Evolutionary conservation across 2,888 invertebrate genomes (phyloP).

Genomic region (Uropetala carovei): DNA sequence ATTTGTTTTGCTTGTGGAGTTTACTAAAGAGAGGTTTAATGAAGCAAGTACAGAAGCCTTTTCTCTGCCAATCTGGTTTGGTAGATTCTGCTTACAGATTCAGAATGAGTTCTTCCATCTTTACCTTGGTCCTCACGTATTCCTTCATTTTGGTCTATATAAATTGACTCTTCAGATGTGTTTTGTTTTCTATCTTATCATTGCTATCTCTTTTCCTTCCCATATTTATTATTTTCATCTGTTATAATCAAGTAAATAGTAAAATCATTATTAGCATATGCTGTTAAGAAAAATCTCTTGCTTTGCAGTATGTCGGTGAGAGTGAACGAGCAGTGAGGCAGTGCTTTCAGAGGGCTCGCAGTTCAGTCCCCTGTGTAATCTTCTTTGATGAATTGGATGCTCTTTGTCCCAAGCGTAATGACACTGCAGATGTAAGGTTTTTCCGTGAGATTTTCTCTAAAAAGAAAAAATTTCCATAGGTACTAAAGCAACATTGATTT

Average conservation of each 20-base stretch:
- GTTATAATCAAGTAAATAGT: slow-evolving; percentile 12
- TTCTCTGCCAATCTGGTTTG: too few relatives aligned
- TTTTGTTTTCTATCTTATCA: not conserved
- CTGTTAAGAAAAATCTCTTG: slow-evolving; percentile 67
- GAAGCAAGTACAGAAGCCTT: too few relatives aligned
- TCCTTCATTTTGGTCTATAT: not conserved
- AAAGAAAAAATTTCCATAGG: not conserved
- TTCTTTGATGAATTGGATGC: slow-evolving; percentile 99
- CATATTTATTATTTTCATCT: not conserved
- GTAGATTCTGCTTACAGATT: not conserved
- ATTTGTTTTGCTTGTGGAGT: too few relatives aligned
- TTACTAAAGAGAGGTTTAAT: too few relatives aligned
- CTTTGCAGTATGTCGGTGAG: slow-evolving; percentile 94
- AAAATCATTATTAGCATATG: not conserved
- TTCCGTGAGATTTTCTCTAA: not conserved
- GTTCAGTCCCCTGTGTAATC: slow-evolving; percentile 98
- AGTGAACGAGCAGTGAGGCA: slow-evolving; percentile 98
- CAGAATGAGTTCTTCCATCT: not conserved
- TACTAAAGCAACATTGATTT: slow-evolving; percentile 40
- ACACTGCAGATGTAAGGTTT: slow-evolving; percentile 80
- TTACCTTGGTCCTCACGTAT: not conserved
- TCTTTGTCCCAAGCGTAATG: slow-evolving; percentile 92
- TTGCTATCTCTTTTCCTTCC: not conserved
- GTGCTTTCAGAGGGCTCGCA: slow-evolving; percentile 95
- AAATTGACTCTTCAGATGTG: not conserved